Conservation (phyloP, 2,888 invertebrate species). For the Drosophila mettleri region DNA sequence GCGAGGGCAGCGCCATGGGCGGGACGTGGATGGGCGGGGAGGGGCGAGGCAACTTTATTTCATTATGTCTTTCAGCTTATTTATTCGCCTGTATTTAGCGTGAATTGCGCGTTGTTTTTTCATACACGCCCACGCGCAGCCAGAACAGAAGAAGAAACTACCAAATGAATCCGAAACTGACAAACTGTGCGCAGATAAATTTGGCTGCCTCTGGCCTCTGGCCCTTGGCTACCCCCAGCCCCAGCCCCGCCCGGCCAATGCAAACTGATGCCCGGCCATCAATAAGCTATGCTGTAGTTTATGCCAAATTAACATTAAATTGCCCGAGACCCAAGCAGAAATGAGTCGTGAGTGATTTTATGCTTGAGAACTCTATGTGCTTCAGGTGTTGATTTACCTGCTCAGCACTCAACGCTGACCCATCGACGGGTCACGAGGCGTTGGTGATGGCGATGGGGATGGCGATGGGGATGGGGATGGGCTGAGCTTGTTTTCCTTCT, state of each 20-base stretch:
- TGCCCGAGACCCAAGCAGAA: background rate
- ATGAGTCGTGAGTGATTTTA: constrained; percentile 1
- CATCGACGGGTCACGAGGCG: constrained; percentile 28
- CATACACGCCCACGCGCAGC: constrained; percentile 43
- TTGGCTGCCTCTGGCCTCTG: background rate
- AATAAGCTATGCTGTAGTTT: constrained; percentile 31
- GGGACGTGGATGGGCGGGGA: background rate
- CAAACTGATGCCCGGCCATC: constrained; percentile 37
- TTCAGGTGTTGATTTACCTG: constrained; percentile 50
- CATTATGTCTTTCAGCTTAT: constrained; percentile 45
- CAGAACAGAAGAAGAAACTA: constrained; percentile 13
- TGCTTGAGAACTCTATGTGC: constrained; percentile 24
- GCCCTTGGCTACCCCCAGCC: background rate
- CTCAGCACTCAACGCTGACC: constrained; percentile 60
- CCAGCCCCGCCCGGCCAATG: background rate
- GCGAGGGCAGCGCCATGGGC: background rate
- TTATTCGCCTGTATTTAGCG: constrained; percentile 53
- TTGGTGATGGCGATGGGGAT: no score
- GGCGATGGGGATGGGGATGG: no score
- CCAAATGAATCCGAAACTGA: constrained; percentile 16
- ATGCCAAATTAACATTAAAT: constrained; percentile 23
- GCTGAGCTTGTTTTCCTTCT: constrained; percentile 25
- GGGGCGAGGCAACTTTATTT: constrained; percentile 36
- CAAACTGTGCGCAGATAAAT: constrained; percentile 31
- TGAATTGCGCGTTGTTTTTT: constrained; percentile 51